phyloP scores from a whole-genome alignment of 1,140 invertebrate genomes.

The Heterodera schachtii region DNA sequence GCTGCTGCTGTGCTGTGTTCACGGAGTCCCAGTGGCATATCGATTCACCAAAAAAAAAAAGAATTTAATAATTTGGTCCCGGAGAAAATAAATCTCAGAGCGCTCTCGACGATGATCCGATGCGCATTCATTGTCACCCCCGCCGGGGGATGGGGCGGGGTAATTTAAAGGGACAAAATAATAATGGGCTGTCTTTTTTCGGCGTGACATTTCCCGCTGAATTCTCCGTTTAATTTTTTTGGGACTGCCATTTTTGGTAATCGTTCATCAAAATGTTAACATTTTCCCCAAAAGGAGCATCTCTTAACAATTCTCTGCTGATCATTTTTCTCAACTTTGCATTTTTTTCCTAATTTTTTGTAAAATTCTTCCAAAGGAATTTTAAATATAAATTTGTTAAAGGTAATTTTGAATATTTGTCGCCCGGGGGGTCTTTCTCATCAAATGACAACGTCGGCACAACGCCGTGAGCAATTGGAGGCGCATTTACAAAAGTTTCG shows the following conservation, averaged over 20 bases:
- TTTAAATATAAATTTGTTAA: too few species aligned
- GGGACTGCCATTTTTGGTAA: too few species aligned
- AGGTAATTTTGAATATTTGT: too few species aligned
- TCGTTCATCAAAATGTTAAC: too few species aligned
- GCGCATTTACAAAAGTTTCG: slow-evolving; percentile 55
- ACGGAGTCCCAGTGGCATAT: background rate
- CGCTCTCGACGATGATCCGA: too few species aligned
- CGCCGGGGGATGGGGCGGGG: too few species aligned
- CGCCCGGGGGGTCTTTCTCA: too few species aligned
- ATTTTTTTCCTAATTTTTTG: background rate
- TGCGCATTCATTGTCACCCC: background rate
- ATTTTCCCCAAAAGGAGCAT: too few species aligned
- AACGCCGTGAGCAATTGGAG: slow-evolving; percentile 54
- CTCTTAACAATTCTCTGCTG: too few species aligned
- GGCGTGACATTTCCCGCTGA: too few species aligned
- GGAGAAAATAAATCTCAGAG: background rate
- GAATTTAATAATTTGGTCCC: background rate
- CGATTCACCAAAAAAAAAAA: background rate
- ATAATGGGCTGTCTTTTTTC: background rate
- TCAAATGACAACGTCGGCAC: slow-evolving; percentile 53
- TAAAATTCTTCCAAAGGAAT: too few species aligned
- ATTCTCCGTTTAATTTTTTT: too few species aligned
- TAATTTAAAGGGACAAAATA: background rate
- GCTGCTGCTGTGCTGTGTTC: background rate
- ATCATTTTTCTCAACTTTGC: background rate